A percentile compares a stretch with the other conserved stretches of the same genome.
Evolutionary conservation across 2,797 vertebrate species (phyloP).

Genomic region (Cryptoprocta ferox): DNA sequence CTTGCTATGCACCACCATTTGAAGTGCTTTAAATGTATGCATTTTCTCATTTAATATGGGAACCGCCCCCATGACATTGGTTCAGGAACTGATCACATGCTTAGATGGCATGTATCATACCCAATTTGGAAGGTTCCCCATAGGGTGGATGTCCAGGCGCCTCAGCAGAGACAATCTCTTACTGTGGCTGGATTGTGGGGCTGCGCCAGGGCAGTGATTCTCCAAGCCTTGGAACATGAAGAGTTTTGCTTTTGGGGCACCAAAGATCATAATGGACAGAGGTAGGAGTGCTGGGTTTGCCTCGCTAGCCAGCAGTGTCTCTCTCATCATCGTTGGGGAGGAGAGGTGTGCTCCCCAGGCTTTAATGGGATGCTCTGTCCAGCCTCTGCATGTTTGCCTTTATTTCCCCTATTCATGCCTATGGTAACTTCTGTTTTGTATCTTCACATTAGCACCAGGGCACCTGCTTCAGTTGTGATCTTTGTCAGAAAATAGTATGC

Average conservation of each 20-base stretch:
- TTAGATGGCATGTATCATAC: neutral
- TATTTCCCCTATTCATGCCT: neutral
- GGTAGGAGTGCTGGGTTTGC: neutral
- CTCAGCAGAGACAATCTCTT: neutral
- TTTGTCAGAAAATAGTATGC: slow-evolving; percentile 44
- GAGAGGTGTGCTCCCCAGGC: neutral
- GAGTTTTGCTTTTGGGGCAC: neutral
- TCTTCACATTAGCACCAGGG: neutral
- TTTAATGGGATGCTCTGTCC: neutral
- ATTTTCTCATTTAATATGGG: slow-evolving; percentile 33
- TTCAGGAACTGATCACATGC: neutral
- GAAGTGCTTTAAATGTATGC: neutral
- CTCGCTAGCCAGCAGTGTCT: neutral
- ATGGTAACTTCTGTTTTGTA: neutral
- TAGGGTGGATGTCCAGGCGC: neutral
- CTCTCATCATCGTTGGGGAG: neutral
- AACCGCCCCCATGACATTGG: neutral
- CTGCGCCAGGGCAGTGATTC: neutral
- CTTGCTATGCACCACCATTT: neutral
- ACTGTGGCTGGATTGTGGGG: neutral
- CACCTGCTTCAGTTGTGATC: neutral
- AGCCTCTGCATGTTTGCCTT: neutral
- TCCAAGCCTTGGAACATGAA: neutral
- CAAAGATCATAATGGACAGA: neutral
- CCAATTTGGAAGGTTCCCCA: neutral